Evolutionary conservation across 2,888 invertebrate species (phyloP).

Genomic region (Sturmia bella): DNA sequence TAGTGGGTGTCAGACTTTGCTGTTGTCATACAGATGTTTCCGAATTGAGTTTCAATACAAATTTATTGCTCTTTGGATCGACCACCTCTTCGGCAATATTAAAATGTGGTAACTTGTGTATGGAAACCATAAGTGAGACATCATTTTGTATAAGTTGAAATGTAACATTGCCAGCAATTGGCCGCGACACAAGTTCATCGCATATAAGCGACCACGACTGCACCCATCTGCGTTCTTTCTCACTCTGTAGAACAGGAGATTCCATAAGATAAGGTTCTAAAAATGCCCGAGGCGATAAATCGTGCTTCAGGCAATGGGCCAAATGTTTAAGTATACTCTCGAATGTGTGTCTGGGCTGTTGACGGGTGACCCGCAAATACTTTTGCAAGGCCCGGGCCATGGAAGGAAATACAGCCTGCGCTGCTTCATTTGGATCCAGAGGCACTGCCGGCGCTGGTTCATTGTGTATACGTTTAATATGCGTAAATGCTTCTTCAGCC

Average conservation of each 20-base stretch:
- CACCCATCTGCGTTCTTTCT: conserved; percentile 90
- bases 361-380: conserved; percentile 95
- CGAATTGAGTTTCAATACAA: conserved; percentile 95
- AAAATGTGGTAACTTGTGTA: conserved; percentile 94
- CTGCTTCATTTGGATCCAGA: conserved; percentile 97
- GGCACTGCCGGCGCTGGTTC: conserved; percentile 90
- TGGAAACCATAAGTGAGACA: conserved; percentile 93
- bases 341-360: conserved; percentile 97
- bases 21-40: conserved; percentile 96
- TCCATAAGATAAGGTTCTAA: conserved; percentile 95
- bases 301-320: conserved; percentile 94
- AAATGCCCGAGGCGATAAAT: conserved; percentile 96
- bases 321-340: conserved; percentile 95
- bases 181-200: conserved; percentile 93
- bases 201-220: conserved; percentile 98
- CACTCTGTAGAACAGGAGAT: conserved; percentile 92
- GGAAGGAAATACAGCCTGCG: conserved; percentile 98
- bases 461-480: conserved; percentile 92
- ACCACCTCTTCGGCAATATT: conserved; percentile 97
- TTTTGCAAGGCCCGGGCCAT: conserved; percentile 98
- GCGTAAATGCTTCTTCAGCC: conserved; percentile 98
- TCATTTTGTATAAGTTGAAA: conserved; percentile 97
- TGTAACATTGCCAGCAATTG: conserved; percentile 90
- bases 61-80: conserved; percentile 97
- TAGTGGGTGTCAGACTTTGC: conserved; percentile 72